A percentile compares a stretch with the other conserved stretches of the same genome.
Evolutionary conservation across 2,888 invertebrate genomes (phyloP).

Genomic region (Hyposoter didymator): DNA sequence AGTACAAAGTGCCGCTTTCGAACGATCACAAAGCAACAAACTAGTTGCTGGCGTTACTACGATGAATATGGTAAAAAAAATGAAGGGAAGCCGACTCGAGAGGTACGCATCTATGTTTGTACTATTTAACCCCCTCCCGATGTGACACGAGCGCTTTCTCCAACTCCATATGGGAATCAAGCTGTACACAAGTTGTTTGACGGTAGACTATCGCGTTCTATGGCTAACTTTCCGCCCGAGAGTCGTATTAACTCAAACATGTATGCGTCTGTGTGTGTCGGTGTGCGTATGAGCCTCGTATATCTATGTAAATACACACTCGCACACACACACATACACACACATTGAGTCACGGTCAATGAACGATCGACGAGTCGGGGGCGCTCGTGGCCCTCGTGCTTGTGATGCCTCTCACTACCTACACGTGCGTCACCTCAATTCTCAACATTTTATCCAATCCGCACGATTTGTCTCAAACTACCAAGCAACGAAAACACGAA

Average conservation of each 20-base stretch:
- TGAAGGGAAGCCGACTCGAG: conserved; percentile 17
- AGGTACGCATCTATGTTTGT: conserved; percentile 32
- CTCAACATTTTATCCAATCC: conserved; percentile 15
- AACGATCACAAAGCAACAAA: conserved; percentile 23
- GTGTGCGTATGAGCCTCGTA: conserved; percentile 63
- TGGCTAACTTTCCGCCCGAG: conserved; percentile 30
- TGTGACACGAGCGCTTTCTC: conserved; percentile 52
- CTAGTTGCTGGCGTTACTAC: neutral
- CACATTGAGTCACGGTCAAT: conserved; percentile 62
- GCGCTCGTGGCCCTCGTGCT: conserved; percentile 53
- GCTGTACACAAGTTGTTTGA: conserved; percentile 16
- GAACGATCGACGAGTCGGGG: conserved; percentile 64
- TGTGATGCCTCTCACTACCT: conserved; percentile 50
- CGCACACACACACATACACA: neutral
- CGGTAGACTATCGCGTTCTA: conserved; percentile 38
- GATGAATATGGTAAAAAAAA: neutral
- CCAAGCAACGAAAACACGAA: conserved; percentile 2
- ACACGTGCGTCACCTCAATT: conserved; percentile 63
- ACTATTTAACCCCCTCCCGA: conserved; percentile 22
- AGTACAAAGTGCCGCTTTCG: conserved; percentile 25
- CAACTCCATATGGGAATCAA: conserved; percentile 34
- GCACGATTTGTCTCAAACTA: neutral
- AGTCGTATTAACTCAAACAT: conserved; percentile 1
- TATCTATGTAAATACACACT: neutral
- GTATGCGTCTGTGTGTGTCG: neutral